Evolutionary conservation across 1,140 invertebrate genomes (phyloP).

Genomic region (Scaptomyza graminum): DNA sequence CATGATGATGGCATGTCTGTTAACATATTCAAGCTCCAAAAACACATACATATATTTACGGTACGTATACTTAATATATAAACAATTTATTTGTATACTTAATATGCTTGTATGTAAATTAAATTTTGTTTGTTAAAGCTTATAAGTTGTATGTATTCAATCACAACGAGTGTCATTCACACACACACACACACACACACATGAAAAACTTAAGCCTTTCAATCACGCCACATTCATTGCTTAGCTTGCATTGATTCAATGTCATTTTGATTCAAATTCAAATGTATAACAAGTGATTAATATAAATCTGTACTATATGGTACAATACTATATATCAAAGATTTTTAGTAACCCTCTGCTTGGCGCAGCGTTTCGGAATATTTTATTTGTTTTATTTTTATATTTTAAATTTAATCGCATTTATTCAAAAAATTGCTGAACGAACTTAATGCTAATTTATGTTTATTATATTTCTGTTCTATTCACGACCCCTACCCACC

Average conservation of each 20-base stretch:
- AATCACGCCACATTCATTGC: neutral
- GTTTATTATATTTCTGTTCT: constrained; percentile 41
- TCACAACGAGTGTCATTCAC: too few species aligned
- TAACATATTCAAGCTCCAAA: constrained; percentile 11
- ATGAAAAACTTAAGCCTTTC: neutral
- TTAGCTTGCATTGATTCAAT: neutral
- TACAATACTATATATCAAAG: constrained; percentile 4
- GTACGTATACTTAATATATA: neutral
- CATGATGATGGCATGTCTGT: constrained; percentile 23
- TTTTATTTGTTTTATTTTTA: too few species aligned
- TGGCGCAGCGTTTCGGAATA: constrained; percentile 2
- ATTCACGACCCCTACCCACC: constrained; percentile 13
- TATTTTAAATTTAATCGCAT: constrained; percentile 35
- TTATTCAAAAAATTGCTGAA: constrained; percentile 76
- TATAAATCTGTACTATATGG: neutral
- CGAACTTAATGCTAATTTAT: constrained; percentile 75
- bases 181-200: too few species aligned
- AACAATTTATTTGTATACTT: neutral
- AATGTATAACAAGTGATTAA: constrained; percentile 12
- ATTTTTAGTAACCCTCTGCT: neutral
- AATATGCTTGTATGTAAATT: neutral
- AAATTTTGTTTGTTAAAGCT: too few species aligned
- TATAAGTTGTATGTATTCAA: too few species aligned
- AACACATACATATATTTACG: neutral
- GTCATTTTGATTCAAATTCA: constrained; percentile 15